phyloP scores from a whole-genome alignment of 2,888 invertebrate species.

The Nymphalis urticae region DNA sequence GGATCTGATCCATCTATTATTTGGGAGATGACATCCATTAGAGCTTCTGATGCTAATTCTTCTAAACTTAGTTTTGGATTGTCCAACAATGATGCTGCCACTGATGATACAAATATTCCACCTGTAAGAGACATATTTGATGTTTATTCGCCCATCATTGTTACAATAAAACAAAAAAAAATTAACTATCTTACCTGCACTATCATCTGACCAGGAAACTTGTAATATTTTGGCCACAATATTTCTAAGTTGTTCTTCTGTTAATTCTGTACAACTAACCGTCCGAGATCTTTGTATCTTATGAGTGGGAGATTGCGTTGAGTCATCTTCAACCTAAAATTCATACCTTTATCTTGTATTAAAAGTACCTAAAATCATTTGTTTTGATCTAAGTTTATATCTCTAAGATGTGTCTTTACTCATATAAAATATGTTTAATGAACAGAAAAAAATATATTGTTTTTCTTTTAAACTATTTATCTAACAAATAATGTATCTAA shows the following conservation, averaged over 20 bases:
- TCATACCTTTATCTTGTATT: neutral
- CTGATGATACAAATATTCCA: constrained; percentile 81
- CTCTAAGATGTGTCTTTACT: too few relatives aligned
- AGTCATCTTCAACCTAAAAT: constrained; percentile 78
- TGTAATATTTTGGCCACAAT: constrained; percentile 86
- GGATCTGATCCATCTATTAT: constrained; percentile 82
- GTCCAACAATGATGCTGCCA: constrained; percentile 79
- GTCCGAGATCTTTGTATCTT: constrained; percentile 72
- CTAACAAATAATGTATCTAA: too few relatives aligned
- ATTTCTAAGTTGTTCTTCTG: constrained; percentile 83
- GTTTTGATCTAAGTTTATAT: neutral
- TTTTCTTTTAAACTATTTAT: too few relatives aligned
- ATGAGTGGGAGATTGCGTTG: constrained; percentile 68
- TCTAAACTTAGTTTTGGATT: constrained; percentile 73
- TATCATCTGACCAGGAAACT: constrained; percentile 86
- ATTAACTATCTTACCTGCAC: constrained; percentile 63
- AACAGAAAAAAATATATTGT: too few relatives aligned
- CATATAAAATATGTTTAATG: too few relatives aligned
- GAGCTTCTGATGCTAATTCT: constrained; percentile 83
- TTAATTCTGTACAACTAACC: constrained; percentile 81
- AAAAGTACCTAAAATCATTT: neutral
- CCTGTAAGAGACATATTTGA: constrained; percentile 53
- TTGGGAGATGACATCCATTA: constrained; percentile 85
- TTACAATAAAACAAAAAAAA: neutral
- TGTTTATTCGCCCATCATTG: neutral